Evolutionary conservation across 2,113 vertebrate genomes (phyloP).

Genomic region (Eulemur macaco): DNA sequence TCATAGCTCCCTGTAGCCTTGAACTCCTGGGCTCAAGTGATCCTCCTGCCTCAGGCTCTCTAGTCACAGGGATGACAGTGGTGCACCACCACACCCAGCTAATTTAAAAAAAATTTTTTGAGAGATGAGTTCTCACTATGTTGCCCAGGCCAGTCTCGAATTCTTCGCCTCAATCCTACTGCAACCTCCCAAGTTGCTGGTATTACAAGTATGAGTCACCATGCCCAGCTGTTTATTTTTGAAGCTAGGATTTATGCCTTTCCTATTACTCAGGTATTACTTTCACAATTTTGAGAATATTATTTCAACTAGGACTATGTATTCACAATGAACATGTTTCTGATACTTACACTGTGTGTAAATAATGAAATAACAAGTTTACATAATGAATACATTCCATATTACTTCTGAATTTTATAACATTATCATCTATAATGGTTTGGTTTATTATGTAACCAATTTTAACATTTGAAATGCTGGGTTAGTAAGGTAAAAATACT

Average conservation of each 20-base stretch:
- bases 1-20: no score
- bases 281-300: neutral
- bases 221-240: neutral
- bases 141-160: no score
- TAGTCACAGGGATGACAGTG: no score
- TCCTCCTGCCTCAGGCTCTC: no score
- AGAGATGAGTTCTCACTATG: no score
- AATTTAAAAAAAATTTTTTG: no score
- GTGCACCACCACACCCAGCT: no score
- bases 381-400: neutral
- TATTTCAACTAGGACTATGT: neutral
- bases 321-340: neutral
- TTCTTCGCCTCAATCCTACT: no score
- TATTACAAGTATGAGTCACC: no score
- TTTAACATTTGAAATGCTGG: neutral
- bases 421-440: neutral
- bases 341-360: neutral
- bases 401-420: neutral
- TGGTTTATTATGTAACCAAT: neutral
- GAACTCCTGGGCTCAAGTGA: no score
- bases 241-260: neutral
- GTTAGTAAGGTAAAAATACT: neutral
- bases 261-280: neutral
- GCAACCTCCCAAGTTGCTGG: no score
- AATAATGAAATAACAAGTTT: neutral